These are phyloP conservation scores for Rutpela maculata DNA, from an alignment of 2,888 invertebrate genomes.

Conservation along the genomic window DNA sequence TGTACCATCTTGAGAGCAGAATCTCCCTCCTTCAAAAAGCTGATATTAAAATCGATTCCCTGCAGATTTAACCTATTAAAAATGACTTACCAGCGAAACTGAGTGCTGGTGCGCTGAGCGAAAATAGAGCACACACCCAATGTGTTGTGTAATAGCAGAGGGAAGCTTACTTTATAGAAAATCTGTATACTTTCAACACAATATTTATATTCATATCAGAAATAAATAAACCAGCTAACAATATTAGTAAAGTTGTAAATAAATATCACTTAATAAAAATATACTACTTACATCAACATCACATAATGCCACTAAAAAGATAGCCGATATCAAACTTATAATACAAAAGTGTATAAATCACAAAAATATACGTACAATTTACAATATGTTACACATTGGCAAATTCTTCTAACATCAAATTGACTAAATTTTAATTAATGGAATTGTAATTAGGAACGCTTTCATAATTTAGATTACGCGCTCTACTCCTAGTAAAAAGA, in stretches of 20 bases:
- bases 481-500: constrained; percentile 36
- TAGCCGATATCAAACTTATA: background rate
- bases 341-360: background rate
- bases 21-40: too few relatives aligned
- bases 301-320: background rate
- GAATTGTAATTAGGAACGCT: constrained; percentile 51
- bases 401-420: background rate
- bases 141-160: too few relatives aligned
- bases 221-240: background rate
- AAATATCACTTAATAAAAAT: background rate
- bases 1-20: too few relatives aligned
- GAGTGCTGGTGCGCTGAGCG: too few relatives aligned
- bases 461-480: constrained; percentile 45
- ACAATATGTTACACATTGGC: constrained; percentile 5
- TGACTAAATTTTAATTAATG: constrained; percentile 38
- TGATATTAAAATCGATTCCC: too few relatives aligned
- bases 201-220: background rate
- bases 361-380: constrained; percentile 4
- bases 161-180: too few relatives aligned
- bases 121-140: too few relatives aligned
- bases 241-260: background rate
- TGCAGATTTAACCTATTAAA: too few relatives aligned
- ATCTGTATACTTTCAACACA: too few relatives aligned
- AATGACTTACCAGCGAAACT: too few relatives aligned
- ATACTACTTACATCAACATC: background rate